Evolutionary conservation across 2,888 invertebrate species (phyloP), one percentile per base, ranked within the genome.

Genomic region (Carpatolechia fugitivella): DNA sequence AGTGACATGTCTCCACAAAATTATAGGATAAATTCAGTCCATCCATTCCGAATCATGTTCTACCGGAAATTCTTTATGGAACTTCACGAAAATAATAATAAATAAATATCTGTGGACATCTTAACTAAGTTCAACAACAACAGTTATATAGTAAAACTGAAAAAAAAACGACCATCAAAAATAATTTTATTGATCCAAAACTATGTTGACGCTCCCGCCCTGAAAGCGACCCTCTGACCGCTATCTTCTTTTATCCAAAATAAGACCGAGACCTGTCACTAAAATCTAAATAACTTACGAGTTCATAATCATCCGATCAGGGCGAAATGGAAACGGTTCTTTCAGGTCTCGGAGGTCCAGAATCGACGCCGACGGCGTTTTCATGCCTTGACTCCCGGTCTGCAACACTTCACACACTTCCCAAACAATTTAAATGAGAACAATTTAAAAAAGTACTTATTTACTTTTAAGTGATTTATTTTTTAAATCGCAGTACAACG

Each of bases 251-350:
- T 3, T 5, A 13, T 13, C 16, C 6, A 10, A 1, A 18, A 16
- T 1, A 13, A 40, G 4, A 16, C 10, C 3, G 10, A 6, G 16
- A 40, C 10, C 7, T 18, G 10, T n/a, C n/a, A n/a, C n/a, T n/a
- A n/a, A n/a, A n/a, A n/a, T n/a, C n/a, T n/a, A n/a, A n/a, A n/a
- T n/a, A 40, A 76, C 77, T 78, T 68, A 78, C 78, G 63, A 55
- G 66, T 63, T 60, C 81, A 81, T 76, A 72, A 63, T 80, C 76
- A 62, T 71, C 66, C 66, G 59, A 63, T 62, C 59, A 64, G 56
- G 60, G 63, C 59, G 49, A 20, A 59, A 57, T 57, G 63, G 59
- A 63, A 59, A 38, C 41, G 50, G 52, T 46, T 20, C 20, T 56
- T 54, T 59, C 56, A 52, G 47, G 52, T 56, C 31, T 53, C 31